phyloP scores from a whole-genome alignment of 2,888 invertebrate species.

The Scrobipalpa atriplicella region DNA sequence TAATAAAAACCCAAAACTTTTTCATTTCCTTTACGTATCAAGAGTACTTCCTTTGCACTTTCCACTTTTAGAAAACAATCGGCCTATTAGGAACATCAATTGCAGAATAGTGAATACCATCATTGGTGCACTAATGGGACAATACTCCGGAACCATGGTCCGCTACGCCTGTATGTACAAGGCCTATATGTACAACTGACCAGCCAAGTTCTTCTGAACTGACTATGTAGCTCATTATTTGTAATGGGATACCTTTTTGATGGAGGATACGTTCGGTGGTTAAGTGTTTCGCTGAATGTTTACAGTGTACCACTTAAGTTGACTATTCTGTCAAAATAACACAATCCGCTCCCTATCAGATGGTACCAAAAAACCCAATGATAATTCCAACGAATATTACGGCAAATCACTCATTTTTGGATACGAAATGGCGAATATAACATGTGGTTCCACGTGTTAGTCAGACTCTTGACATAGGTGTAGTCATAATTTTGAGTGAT shows the following conservation, averaged over 20 bases:
- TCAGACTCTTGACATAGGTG: too few relatives aligned
- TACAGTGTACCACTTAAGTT: too few relatives aligned
- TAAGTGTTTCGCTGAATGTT: not conserved
- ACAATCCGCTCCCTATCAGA: too few relatives aligned
- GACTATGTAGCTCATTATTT: not conserved
- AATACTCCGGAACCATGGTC: constrained; percentile 49
- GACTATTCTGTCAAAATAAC: too few relatives aligned
- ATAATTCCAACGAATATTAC: too few relatives aligned
- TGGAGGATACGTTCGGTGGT: not conserved
- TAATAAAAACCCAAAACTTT: too few relatives aligned
- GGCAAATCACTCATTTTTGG: too few relatives aligned
- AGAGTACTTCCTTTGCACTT: not conserved
- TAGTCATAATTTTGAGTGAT: too few relatives aligned
- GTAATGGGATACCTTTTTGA: not conserved
- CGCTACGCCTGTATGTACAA: constrained; percentile 42
- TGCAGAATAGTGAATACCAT: constrained; percentile 8
- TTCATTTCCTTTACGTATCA: constrained; percentile 12
- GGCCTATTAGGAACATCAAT: constrained; percentile 12
- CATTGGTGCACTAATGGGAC: constrained; percentile 35
- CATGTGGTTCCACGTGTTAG: too few relatives aligned
- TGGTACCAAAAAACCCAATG: too few relatives aligned
- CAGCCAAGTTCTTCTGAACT: not conserved
- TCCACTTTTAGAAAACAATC: constrained; percentile 22
- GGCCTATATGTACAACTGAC: constrained; percentile 26
- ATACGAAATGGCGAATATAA: too few relatives aligned